Evolutionary conservation across 1,140 invertebrate species (phyloP), one percentile per base, ranked within the genome.

Genomic region (Hyles vespertilio): DNA sequence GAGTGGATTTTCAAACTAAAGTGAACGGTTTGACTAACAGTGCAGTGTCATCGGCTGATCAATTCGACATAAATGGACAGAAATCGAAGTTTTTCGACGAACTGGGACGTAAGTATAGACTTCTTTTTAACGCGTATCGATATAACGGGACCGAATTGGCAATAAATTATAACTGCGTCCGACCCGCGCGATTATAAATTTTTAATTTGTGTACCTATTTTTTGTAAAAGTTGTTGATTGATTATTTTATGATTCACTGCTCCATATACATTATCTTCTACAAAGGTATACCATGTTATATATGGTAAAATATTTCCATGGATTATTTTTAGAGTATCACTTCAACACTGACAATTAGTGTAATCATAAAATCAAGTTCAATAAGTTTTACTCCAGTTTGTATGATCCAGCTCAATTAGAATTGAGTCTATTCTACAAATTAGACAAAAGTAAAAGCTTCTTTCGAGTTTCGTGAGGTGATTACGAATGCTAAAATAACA

Each of bases 41-140:
- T 58, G 51, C 56, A 33, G 45, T 48, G 32, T 4, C 34, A 6
- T 5, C 10, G 7, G n/a, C 6, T 34, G 53, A 54, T 60, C 58
- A 67, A 22, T 22, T 22, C 46, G 32, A 63, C 48, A 62, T 36
- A 57, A 60, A 63, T 33, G 51, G 7, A 46, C 57, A 33, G 11
- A 70, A 66, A 52, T 77, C 80, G 11, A 86, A 84, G 54, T 87
- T 87, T 48, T 81, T 84, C 51, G 79, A 83, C 51, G 83, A 86
- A 63, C 49, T 84, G 56, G 83, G 75, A 70, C 54, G 84, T 85
- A 69, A 86, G 84, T 87, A 79, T 53, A 32, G 9, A 9, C 44
- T 57, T 48, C 51, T 51, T 50, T 47, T 36, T 45, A 45, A 3
- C 12, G 48, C 9, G 5, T 52, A 40, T 5, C 6, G 12, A 43